These are phyloP conservation scores for Cygnus olor DNA, from an alignment of 2,797 vertebrate species.

Conservation along the genomic window DNA sequence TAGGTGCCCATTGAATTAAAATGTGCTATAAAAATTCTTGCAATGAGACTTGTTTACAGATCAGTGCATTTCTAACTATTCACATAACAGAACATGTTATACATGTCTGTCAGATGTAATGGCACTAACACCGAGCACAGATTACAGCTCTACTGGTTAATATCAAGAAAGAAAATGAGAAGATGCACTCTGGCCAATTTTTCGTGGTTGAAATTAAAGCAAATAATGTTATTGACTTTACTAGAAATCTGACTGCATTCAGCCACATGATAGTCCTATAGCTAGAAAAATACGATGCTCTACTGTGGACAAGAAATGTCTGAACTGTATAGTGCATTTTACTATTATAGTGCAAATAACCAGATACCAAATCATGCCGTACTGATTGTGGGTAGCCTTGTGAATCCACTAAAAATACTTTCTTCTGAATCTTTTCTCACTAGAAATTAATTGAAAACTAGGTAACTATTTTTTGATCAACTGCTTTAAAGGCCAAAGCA, in stretches of 20 bases:
- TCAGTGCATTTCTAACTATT: slow-evolving; percentile 6
- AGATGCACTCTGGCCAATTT: not conserved
- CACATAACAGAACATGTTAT: not conserved
- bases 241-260: not conserved
- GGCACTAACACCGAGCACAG: not conserved
- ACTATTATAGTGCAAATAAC: not conserved
- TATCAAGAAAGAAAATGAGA: not conserved
- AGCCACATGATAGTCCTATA: not conserved
- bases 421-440: not conserved
- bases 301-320: not conserved
- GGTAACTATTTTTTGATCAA: not conserved
- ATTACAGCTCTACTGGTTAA: not conserved
- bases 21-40: not conserved
- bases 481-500: not conserved
- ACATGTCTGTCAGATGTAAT: not conserved
- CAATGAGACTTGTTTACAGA: not conserved
- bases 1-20: not conserved
- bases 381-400: not conserved
- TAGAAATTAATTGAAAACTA: not conserved
- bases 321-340: not conserved
- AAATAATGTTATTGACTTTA: not conserved
- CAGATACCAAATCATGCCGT: not conserved
- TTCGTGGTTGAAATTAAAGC: not conserved
- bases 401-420: not conserved
- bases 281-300: not conserved